Evolutionary conservation across 2,888 invertebrate genomes (phyloP).

Genomic region (Stenurella melanura): DNA sequence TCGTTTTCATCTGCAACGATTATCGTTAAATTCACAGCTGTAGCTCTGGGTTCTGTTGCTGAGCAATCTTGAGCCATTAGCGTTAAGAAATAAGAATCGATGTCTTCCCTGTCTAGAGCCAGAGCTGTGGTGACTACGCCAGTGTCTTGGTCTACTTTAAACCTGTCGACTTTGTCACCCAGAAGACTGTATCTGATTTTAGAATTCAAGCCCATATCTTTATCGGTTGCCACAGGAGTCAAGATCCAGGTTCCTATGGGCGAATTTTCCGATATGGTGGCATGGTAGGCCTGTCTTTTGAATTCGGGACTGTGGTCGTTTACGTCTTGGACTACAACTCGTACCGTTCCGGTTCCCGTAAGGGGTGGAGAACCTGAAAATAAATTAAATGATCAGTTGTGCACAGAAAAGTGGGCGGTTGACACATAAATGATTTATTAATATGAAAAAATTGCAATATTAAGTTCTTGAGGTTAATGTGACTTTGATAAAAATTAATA

Average conservation of each 20-base stretch:
- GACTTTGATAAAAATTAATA: conserved; percentile 5
- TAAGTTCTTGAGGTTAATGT: not conserved
- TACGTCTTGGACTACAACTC: conserved; percentile 92
- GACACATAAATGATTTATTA: not conserved
- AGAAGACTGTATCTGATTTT: conserved; percentile 90
- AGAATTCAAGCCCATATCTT: conserved; percentile 89
- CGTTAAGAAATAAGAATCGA: conserved; percentile 85
- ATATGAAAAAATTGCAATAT: not conserved
- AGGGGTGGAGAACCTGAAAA: conserved; percentile 91
- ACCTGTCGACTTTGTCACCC: conserved; percentile 87
- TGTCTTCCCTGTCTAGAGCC: conserved; percentile 87
- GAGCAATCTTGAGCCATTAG: conserved; percentile 93
- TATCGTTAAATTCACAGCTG: conserved; percentile 89
- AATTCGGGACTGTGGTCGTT: conserved; percentile 96
- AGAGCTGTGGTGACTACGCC: conserved; percentile 86
- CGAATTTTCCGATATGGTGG: conserved; percentile 88
- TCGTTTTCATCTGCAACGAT: conserved; percentile 89
- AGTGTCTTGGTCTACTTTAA: conserved; percentile 85
- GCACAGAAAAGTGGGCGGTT: not conserved
- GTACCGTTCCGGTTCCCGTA: conserved; percentile 93
- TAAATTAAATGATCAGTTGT: not conserved
- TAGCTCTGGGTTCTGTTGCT: conserved; percentile 87
- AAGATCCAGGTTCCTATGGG: conserved; percentile 86
- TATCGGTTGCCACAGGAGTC: conserved; percentile 86
- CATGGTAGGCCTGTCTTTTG: conserved; percentile 86